Conservation (phyloP, 2,888 invertebrate genomes). For the Macrosiphum euphorbiae region DNA sequence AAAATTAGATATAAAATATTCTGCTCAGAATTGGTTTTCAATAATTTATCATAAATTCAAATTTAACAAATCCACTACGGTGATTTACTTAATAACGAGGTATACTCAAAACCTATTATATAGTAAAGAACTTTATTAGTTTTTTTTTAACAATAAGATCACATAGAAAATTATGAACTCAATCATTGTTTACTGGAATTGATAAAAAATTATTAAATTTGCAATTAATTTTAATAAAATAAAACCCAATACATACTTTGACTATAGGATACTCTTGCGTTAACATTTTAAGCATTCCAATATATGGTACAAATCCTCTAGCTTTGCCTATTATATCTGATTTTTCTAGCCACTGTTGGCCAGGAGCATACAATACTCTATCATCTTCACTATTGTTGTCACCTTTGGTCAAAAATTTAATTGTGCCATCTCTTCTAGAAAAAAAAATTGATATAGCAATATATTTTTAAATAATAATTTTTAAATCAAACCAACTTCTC, state of each 20-base stretch:
- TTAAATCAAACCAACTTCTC: slow-evolving; percentile 82
- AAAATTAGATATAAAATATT: not conserved
- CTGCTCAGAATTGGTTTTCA: not conserved
- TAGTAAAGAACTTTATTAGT: not conserved
- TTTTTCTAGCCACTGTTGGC: slow-evolving; percentile 97
- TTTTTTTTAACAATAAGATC: not conserved
- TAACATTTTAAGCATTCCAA: slow-evolving; percentile 97
- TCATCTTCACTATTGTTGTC: slow-evolving; percentile 99
- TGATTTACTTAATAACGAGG: not conserved
- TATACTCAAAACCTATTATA: not conserved
- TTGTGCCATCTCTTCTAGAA: slow-evolving; percentile 85
- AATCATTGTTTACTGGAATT: no score
- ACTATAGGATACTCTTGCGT: slow-evolving; percentile 99
- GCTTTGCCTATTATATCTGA: slow-evolving; percentile 98
- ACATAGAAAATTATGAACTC: no score
- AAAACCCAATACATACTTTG: slow-evolving; percentile 76
- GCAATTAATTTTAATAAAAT: slow-evolving; percentile 58
- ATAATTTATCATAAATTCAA: not conserved
- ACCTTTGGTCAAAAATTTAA: slow-evolving; percentile 98
- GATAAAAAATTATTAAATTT: not conserved
- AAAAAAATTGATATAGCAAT: not conserved
- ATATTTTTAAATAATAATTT: not conserved
- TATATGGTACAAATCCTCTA: slow-evolving; percentile 95
- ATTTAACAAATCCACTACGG: not conserved
- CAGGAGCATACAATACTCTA: slow-evolving; percentile 97